Base-by-base conservation (phyloP, 2,888 invertebrate species). In the Cephus pygmeus region DNA sequence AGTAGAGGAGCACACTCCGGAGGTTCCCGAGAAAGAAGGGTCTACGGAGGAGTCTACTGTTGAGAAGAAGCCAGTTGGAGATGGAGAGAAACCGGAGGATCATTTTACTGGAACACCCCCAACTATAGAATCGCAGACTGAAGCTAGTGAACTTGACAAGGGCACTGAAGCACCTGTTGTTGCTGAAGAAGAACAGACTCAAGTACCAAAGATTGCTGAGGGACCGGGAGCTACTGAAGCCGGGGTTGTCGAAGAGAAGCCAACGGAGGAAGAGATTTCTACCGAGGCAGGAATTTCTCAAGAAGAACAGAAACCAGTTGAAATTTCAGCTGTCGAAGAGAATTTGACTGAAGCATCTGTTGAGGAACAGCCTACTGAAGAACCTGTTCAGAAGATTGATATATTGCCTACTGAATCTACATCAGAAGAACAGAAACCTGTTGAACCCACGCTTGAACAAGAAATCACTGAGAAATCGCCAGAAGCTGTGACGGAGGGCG, bases 281-380 rank as follows among this genome's bases (percentile, higher is more conserved):
- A 69, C 83, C 4, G 79, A 84, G 77, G 56, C 23, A 75, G 30
- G 80, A 1, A 71, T 76, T 71, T 71, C 69, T 68, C 76, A 81
- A 40, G 76, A 36, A 40, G n/a, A 76, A 74, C 35, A 80, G 80
- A 76, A 76, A 75, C 82, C 83, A 36, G 75, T 76, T 69, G 79
- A 75, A 76, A 73, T 69, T 11, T 36, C 75, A 23, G 76, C 34
- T 71, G 78, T 76, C 75, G 81, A 77, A 78, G 82, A 83, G 78
- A 79, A 80, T 68, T 56, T 73, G 30, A 73, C 79, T 33, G 81
- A 83, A 80, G 71, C 68, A 69, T 33, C 81, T 73, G 74, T 31
- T 34, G 36, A 77, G 79, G 79, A 71, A 73, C 79, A 79, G 73
- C 79, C 81, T 33, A 78, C 77, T 34, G 83, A 84, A 73, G 82